Conservation (phyloP, 2,888 invertebrate genomes). For the Hypercompe scribonia region DNA sequence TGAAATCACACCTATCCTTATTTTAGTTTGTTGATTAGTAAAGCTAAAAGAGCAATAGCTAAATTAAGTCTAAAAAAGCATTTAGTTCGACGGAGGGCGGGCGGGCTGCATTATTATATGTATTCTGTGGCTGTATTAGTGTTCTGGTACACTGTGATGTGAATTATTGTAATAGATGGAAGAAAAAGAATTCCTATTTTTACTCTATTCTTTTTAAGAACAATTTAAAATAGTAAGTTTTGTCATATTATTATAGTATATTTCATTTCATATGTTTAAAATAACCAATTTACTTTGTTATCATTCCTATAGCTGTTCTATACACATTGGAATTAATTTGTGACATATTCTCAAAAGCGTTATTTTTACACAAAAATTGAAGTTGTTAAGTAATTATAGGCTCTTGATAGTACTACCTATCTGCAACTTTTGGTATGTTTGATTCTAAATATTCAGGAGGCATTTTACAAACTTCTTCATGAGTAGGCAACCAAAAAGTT, state of each 20-base stretch:
- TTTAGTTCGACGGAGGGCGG: neutral
- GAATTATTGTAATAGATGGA: neutral
- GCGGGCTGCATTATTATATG: no score
- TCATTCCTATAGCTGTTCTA: neutral
- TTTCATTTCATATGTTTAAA: neutral
- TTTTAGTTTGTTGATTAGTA: neutral
- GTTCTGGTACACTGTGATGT: neutral
- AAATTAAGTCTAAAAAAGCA: neutral
- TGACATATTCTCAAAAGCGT: neutral
- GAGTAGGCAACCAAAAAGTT: neutral
- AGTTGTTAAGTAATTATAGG: neutral
- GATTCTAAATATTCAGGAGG: neutral
- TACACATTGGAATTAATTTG: conserved; percentile 9
- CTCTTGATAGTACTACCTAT: no score
- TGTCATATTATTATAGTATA: neutral
- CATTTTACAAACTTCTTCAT: neutral
- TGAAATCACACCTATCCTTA: no score
- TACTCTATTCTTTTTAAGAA: conserved; percentile 3
- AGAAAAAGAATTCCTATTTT: conserved; percentile 3
- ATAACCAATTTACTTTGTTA: neutral
- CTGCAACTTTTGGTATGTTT: neutral
- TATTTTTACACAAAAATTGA: neutral
- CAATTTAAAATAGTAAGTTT: conserved; percentile 10
- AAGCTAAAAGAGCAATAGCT: neutral
- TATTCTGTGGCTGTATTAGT: no score